Conservation (phyloP, 2,797 vertebrate genomes). For the Otolemur crassicaudatus region DNA sequence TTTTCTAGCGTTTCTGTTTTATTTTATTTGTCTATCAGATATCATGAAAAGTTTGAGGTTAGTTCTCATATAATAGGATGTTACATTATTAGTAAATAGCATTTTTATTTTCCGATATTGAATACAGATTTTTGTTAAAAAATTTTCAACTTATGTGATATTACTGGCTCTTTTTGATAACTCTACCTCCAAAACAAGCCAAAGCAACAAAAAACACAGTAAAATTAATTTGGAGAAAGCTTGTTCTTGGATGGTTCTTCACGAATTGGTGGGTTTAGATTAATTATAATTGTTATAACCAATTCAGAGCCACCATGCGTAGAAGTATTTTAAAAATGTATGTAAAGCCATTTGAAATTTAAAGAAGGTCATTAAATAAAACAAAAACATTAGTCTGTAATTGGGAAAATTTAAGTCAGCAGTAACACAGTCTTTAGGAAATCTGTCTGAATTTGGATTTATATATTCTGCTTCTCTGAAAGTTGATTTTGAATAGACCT, state of each 20-base stretch:
- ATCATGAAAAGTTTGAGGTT: constrained; percentile 58
- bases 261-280: neutral
- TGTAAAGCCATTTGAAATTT: constrained; percentile 39
- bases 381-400: neutral
- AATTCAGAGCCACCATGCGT: neutral
- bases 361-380: constrained; percentile 23
- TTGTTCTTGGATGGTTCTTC: constrained; percentile 4
- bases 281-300: constrained; percentile 40
- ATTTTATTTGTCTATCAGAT: constrained; percentile 6
- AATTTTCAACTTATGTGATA: neutral
- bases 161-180: constrained; percentile 11
- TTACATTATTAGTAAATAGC: constrained; percentile 10
- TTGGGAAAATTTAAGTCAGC: constrained; percentile 2
- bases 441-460: constrained; percentile 30
- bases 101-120: constrained; percentile 52
- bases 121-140: neutral
- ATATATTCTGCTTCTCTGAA: neutral
- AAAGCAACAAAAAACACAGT: neutral
- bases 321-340: constrained; percentile 11
- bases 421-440: constrained; percentile 32
- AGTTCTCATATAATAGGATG: neutral
- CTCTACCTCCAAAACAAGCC: constrained; percentile 31
- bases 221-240: neutral
- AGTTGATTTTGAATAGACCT: neutral
- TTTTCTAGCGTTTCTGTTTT: constrained; percentile 54